These are phyloP conservation scores for Siphamia tubifer DNA, from an alignment of 2,113 vertebrate genomes.

Conservation along the genomic window DNA sequence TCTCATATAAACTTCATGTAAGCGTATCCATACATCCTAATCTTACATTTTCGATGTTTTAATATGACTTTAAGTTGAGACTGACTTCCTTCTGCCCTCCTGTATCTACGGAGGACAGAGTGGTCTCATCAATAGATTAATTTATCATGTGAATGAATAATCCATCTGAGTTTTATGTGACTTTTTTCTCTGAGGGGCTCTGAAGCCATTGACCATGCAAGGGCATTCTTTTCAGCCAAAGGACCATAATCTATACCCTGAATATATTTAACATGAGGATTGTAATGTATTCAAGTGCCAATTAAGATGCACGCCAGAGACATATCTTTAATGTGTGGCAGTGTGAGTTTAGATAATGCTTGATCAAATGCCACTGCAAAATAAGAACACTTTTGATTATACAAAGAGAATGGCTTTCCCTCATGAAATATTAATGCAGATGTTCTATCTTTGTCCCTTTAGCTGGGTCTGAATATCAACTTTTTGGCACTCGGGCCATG, in stretches of 20 bases:
- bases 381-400: slow-evolving; percentile 42
- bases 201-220: slow-evolving; percentile 22
- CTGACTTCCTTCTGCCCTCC: background rate
- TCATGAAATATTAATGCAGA: slow-evolving; percentile 59
- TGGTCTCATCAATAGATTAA: slow-evolving; percentile 29
- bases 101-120: background rate
- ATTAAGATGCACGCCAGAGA: slow-evolving; percentile 34
- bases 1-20: no score
- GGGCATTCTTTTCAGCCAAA: slow-evolving; percentile 1
- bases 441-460: slow-evolving; percentile 54
- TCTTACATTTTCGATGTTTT: no score
- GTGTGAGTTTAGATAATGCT: slow-evolving; percentile 28
- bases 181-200: background rate
- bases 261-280: slow-evolving; percentile 2
- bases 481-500: slow-evolving; percentile 42
- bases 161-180: slow-evolving; percentile 13
- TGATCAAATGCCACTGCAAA: slow-evolving; percentile 39
- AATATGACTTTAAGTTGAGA: background rate
- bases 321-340: slow-evolving; percentile 11
- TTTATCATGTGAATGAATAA: slow-evolving; percentile 45
- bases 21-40: no score
- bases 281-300: slow-evolving; percentile 15
- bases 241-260: slow-evolving; percentile 8
- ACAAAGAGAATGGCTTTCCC: slow-evolving; percentile 38
- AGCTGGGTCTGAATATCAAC: slow-evolving; percentile 52